These are phyloP conservation scores for Microctenopoma stevenorrisi DNA, from an alignment of 2,797 vertebrate species.

Conservation along the genomic window DNA sequence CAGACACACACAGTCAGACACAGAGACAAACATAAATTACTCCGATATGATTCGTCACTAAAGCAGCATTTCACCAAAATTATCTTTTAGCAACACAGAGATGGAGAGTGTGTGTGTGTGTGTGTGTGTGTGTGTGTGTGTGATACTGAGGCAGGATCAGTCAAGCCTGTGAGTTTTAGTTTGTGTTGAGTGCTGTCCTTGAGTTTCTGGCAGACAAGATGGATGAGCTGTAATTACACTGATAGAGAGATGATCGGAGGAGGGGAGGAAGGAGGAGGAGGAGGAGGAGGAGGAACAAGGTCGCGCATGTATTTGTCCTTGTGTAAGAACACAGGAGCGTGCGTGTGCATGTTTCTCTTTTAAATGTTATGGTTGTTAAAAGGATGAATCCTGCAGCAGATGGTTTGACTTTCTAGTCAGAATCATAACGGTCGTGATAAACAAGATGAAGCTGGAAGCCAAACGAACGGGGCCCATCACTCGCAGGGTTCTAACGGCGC, in stretches of 20 bases:
- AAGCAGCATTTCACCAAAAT: slow-evolving; percentile 66
- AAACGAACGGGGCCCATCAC: neutral
- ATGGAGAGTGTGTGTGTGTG: slow-evolving; percentile 7
- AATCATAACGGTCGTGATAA: slow-evolving; percentile 14
- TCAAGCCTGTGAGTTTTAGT: neutral
- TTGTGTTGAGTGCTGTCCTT: slow-evolving; percentile 58
- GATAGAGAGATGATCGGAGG: slow-evolving; percentile 74
- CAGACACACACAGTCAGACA: too few species aligned
- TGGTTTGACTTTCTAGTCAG: slow-evolving; percentile 44
- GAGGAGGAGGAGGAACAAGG: slow-evolving; percentile 65
- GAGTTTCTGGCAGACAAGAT: slow-evolving; percentile 71
- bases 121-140: slow-evolving; percentile 21
- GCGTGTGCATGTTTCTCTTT: slow-evolving; percentile 44
- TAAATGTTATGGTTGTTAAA: slow-evolving; percentile 27
- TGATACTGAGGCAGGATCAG: too few species aligned
- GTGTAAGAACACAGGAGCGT: slow-evolving; percentile 22
- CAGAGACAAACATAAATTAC: slow-evolving; percentile 52
- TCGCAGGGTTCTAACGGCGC: too few species aligned
- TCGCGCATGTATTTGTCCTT: slow-evolving; percentile 63
- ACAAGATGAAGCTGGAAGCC: neutral
- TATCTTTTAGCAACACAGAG: slow-evolving; percentile 60
- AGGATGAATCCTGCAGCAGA: slow-evolving; percentile 4
- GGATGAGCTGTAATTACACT: slow-evolving; percentile 78
- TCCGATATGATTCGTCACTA: slow-evolving; percentile 71
- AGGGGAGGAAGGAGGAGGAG: slow-evolving; percentile 16